Evolutionary conservation across 2,797 vertebrate species (phyloP), one percentile per base, ranked within the genome.

Genomic region (Malurus leucopterus): DNA sequence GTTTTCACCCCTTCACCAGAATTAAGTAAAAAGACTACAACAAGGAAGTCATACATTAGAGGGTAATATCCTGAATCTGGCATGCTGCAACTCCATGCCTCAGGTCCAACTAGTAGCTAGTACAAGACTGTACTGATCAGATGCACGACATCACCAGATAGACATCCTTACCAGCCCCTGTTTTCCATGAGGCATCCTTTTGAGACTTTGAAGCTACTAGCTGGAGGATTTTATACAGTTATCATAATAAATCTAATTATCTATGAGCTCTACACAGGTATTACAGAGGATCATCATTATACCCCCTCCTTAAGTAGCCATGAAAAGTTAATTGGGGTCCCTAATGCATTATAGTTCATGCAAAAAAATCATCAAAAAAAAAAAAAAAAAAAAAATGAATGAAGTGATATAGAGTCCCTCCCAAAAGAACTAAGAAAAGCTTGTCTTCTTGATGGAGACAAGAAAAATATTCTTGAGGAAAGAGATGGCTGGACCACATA

Each of bases 321-420:
- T 63, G 54, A 65, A 69, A 84, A 49, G 15, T 55, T 78, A 34
- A 54, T 11, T 24, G 30, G n/a, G 68, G 12, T 34, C 27, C 72
- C 30, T 34, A 86, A 16, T 22, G 9, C 34, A 24, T 69, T 76
- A 15, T 15, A 50, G 29, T 32, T 84, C 3, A 22, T 57, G 29
- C 5, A 55, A 57, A 83, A 83, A 91, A 78, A 50, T 40, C 6
- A n/a, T n/a, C n/a, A n/a, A n/a, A n/a, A n/a, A n/a, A n/a, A n/a
- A n/a, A n/a, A n/a, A n/a, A n/a, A n/a, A n/a, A n/a, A n/a, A n/a
- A n/a, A 64, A 19, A 79, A 50, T 36, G 2, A 81, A 51, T 18
- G 40, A 75, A 81, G 23, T 8, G 5, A 41, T 68, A 43, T 1
- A 74, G 27, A 70, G 10, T 7, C 7, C 3, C 3, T 1, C 0